These are phyloP conservation scores for Oreohelix idahoensis DNA, from an alignment of 1,140 invertebrate genomes.

Conservation along the genomic window DNA sequence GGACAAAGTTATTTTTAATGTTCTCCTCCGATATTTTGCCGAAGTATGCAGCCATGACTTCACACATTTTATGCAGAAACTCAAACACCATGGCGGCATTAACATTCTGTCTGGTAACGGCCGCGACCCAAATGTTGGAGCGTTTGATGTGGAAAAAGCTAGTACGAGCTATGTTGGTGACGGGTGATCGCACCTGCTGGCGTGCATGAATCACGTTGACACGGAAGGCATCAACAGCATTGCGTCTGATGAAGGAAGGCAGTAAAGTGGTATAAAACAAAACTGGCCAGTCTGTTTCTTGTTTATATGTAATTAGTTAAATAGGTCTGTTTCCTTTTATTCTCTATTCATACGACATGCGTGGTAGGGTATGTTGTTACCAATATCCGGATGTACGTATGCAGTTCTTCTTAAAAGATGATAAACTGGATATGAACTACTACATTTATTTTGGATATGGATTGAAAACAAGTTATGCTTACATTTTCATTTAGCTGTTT, in stretches of 20 bases:
- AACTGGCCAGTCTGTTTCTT: too few species aligned
- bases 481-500: too few species aligned
- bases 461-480: too few species aligned
- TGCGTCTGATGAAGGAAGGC: slow-evolving; percentile 77
- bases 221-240: slow-evolving; percentile 99
- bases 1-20: slow-evolving; percentile 99
- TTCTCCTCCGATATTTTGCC: slow-evolving; percentile 99
- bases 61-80: slow-evolving; percentile 98
- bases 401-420: too few species aligned
- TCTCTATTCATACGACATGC: too few species aligned
- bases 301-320: too few species aligned
- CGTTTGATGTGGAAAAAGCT: slow-evolving; percentile 99
- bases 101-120: slow-evolving; percentile 99
- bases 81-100: slow-evolving; percentile 99
- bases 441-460: too few species aligned
- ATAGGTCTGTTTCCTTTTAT: not conserved
- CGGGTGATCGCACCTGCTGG: slow-evolving; percentile 98
- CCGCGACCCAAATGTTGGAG: slow-evolving; percentile 99
- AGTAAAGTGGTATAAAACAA: not conserved
- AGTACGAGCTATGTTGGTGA: slow-evolving; percentile 98
- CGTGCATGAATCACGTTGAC: slow-evolving; percentile 99
- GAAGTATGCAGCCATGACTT: slow-evolving; percentile 99
- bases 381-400: too few species aligned
- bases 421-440: too few species aligned
- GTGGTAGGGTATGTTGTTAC: too few species aligned